Conservation (phyloP, 2,888 invertebrate species). For the Stomorhina lunata region DNA sequence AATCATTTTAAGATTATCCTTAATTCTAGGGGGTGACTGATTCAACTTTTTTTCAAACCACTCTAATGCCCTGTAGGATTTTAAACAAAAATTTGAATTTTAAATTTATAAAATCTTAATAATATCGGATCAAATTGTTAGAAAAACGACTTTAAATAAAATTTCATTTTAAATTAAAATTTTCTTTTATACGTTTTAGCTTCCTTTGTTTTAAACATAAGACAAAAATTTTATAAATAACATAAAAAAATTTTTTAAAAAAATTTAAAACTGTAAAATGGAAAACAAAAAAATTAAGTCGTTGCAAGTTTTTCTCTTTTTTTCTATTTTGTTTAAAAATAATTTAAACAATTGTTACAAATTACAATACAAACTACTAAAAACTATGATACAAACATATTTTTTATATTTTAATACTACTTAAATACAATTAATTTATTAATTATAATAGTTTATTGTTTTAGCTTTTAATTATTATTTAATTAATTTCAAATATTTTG, state of each 20-base stretch:
- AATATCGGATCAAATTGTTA: too few species aligned
- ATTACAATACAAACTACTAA: constrained; percentile 34
- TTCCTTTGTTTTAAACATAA: background rate
- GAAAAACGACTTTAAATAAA: too few species aligned
- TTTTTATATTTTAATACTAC: constrained; percentile 35
- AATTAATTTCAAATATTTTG: background rate
- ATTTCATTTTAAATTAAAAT: too few species aligned
- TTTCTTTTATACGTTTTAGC: too few species aligned
- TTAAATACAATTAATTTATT: constrained; percentile 12
- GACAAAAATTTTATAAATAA: background rate
- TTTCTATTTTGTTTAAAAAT: constrained; percentile 37
- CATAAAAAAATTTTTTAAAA: background rate
- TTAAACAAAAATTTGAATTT: too few species aligned
- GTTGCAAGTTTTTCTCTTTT: constrained; percentile 12
- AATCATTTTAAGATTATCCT: too few species aligned
- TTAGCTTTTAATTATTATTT: background rate
- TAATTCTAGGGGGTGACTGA: too few species aligned
- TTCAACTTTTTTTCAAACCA: too few species aligned
- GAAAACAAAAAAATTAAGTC: constrained; percentile 18
- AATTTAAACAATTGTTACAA: constrained; percentile 53
- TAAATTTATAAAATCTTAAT: too few species aligned
- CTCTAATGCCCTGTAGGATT: too few species aligned
- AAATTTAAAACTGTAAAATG: background rate
- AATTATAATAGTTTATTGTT: constrained; percentile 1
- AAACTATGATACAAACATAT: constrained; percentile 49